These are phyloP conservation scores for Heteromormyrus szaboi DNA, from an alignment of 2,797 vertebrate genomes.

Conservation along the genomic window DNA sequence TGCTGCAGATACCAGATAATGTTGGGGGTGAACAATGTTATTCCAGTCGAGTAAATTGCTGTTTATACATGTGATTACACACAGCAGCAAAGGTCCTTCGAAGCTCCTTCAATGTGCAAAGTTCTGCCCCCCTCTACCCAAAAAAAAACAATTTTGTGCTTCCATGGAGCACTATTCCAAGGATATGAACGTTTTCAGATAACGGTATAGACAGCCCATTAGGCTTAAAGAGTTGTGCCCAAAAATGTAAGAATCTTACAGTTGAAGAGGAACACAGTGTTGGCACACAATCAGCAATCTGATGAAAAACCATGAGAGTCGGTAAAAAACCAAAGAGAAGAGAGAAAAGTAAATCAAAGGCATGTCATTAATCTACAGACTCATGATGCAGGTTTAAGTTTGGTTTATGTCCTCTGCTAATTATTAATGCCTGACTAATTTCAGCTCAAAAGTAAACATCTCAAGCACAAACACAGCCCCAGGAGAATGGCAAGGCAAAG, in stretches of 20 bases:
- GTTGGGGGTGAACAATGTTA: background rate
- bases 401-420: background rate
- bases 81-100: background rate
- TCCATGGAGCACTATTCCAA: background rate
- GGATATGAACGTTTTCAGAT: background rate
- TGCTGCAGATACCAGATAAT: background rate
- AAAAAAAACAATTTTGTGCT: background rate
- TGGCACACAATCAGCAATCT: background rate
- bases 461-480: background rate
- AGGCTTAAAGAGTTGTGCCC: background rate
- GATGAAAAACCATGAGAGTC: background rate
- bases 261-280: background rate
- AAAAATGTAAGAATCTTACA: background rate
- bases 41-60: background rate
- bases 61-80: background rate
- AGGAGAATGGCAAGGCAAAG: background rate
- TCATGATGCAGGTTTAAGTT: background rate
- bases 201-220: background rate
- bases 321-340: background rate
- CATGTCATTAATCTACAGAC: background rate
- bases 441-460: background rate
- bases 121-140: no score
- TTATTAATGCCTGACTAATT: background rate
- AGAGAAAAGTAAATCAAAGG: background rate
- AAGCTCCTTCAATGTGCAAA: background rate